These are phyloP conservation scores for Alsophila aescularia DNA, from an alignment of 2,888 invertebrate species.

Conservation along the genomic window DNA sequence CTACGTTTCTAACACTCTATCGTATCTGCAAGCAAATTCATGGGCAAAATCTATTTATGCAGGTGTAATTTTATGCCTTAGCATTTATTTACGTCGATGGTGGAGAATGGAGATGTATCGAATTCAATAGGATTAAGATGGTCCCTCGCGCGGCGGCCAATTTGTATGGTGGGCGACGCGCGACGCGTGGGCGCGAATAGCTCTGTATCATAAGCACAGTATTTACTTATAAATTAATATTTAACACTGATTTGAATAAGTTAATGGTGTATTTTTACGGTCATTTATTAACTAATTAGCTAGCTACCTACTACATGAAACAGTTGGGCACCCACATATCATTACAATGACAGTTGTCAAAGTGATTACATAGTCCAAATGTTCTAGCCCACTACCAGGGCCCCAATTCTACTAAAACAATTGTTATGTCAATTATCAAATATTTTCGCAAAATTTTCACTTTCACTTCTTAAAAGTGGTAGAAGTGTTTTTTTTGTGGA, in stretches of 20 bases:
- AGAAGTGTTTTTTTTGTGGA: too few relatives aligned
- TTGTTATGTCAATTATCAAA: too few relatives aligned
- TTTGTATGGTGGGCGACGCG: conserved; percentile 50
- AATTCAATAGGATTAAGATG: conserved; percentile 50
- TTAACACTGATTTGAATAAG: background rate
- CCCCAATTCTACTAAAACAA: too few relatives aligned
- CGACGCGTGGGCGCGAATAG: conserved; percentile 38
- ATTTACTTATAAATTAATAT: background rate
- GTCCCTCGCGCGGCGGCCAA: conserved; percentile 46
- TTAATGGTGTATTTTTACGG: too few relatives aligned
- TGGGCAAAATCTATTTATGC: conserved; percentile 9
- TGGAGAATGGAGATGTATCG: conserved; percentile 36
- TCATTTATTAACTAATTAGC: too few relatives aligned
- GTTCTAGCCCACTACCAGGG: too few relatives aligned
- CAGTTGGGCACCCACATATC: too few relatives aligned
- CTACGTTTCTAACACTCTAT: conserved; percentile 1
- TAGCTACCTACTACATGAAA: too few relatives aligned
- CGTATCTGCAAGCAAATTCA: background rate
- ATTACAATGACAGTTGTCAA: too few relatives aligned
- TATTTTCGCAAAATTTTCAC: too few relatives aligned
- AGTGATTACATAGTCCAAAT: too few relatives aligned
- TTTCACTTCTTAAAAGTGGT: too few relatives aligned
- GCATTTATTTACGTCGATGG: conserved; percentile 30
- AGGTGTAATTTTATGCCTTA: conserved; percentile 17
- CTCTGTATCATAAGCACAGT: conserved; percentile 31